These are phyloP conservation scores for Halcyon senegalensis DNA, from an alignment of 2,113 vertebrate species.

Conservation along the genomic window DNA sequence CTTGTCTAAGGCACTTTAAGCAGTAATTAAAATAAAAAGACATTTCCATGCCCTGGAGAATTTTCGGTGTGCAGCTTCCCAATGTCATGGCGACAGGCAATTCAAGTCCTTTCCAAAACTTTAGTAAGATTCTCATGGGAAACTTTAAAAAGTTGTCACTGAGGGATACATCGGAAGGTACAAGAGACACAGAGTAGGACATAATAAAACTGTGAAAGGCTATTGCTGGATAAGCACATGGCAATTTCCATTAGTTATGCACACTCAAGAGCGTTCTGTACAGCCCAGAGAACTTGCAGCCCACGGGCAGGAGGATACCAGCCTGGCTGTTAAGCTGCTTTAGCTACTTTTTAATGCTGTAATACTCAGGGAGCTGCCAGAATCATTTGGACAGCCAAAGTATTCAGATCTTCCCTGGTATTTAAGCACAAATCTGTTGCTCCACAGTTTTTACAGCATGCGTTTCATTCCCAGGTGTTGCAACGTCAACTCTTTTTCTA, in stretches of 20 bases:
- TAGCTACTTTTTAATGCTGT: neutral
- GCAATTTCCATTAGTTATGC: neutral
- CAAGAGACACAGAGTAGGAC: neutral
- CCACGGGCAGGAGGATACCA: neutral
- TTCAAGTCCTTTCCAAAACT: neutral
- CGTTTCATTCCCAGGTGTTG: neutral
- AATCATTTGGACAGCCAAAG: neutral
- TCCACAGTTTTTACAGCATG: neutral
- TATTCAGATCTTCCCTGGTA: neutral
- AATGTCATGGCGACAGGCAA: rapidly evolving
- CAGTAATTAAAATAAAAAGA: neutral
- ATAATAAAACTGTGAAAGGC: neutral
- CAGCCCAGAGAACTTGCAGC: neutral
- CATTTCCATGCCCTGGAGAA: neutral
- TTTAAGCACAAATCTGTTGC: neutral
- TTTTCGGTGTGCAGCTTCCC: neutral
- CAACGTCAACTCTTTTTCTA: neutral
- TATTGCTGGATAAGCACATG: neutral
- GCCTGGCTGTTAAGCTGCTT: neutral
- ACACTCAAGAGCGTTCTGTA: neutral
- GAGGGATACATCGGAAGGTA: neutral
- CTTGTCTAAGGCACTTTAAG: neutral
- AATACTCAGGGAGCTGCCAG: neutral
- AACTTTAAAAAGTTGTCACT: neutral
- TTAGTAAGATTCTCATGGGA: neutral